Evolutionary conservation across 2,797 vertebrate species (phyloP), one percentile per base, ranked within the genome.

Genomic region (Rhynchotus rufescens): DNA sequence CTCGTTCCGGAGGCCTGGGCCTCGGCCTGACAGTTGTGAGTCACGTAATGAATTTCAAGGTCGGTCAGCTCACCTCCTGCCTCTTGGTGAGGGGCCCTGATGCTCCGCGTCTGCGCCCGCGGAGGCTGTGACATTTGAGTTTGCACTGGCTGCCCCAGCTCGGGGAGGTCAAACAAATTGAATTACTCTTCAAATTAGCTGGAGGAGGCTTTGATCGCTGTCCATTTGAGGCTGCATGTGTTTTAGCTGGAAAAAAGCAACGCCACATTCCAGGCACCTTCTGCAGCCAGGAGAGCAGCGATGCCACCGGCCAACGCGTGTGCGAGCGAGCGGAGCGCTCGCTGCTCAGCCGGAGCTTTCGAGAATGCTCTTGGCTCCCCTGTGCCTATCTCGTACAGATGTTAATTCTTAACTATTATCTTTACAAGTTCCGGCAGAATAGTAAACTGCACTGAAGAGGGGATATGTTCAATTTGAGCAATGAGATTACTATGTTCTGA

Each of bases 391-490:
- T 84, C 90, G 78, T 61, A 67, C 88, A 72, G 76, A 30, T 80
- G 82, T 74, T 66, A 90, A 96, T 91, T 87, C 86, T 86, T 81
- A 88, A 69, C 87, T 57, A 49, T 87, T 84, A 59, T 61, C 71
- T 92, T 89, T 68, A 75, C 77, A 84, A 86, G 92, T 62, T 90
- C 90, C 86, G 90, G 36, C 80, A 72, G 90, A 76, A 68, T 47
- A 36, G 84, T 86, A 86, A 88, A 59, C 80, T 86, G 86, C 71
- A 88, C 84, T 65, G 67, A 81, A 67, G 74, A 88, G 40, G 73
- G 92, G 88, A 94, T 95, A 95, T 80, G 68, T 96, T 97, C 95
- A 95, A 96, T 96, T 96, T 96, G 59, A 91, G 71, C 32, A 49
- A 69, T 20, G 42, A 87, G 85, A 89, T 95, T 92, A 89, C 51